These are phyloP conservation scores for Anisognathus igniventris DNA, from an alignment of 2,797 vertebrate species.

Conservation along the genomic window DNA sequence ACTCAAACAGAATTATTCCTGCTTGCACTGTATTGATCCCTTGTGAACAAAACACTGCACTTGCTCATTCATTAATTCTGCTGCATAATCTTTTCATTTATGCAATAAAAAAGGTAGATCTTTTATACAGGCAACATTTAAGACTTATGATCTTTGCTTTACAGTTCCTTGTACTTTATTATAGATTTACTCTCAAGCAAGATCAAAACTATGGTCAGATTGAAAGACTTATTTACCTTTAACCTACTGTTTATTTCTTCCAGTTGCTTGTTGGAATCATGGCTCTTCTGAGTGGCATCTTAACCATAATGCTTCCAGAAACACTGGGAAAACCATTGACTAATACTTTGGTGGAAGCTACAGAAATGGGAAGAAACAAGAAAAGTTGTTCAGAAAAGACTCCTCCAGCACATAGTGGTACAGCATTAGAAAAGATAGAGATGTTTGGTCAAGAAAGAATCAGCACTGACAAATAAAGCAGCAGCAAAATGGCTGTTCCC, in stretches of 20 bases:
- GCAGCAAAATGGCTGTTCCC: neutral
- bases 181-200: neutral
- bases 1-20: neutral
- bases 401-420: neutral
- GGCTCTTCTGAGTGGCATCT: constrained; percentile 83
- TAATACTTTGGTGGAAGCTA: constrained; percentile 84
- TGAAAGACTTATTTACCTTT: neutral
- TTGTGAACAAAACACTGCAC: neutral
- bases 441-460: neutral
- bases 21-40: neutral
- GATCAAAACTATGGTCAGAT: neutral
- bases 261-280: constrained; percentile 84
- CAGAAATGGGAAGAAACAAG: constrained; percentile 69
- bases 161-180: neutral
- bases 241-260: constrained; percentile 54
- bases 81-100: neutral
- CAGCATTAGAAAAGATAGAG: constrained; percentile 40
- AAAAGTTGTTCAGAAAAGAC: constrained; percentile 3
- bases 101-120: neutral
- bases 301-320: constrained; percentile 87
- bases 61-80: neutral
- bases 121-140: neutral
- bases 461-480: constrained; percentile 17
- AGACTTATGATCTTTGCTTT: neutral
- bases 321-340: constrained; percentile 85